These are phyloP conservation scores for Lepus timidus DNA, from an alignment of 2,113 vertebrate species.

Conservation along the genomic window DNA sequence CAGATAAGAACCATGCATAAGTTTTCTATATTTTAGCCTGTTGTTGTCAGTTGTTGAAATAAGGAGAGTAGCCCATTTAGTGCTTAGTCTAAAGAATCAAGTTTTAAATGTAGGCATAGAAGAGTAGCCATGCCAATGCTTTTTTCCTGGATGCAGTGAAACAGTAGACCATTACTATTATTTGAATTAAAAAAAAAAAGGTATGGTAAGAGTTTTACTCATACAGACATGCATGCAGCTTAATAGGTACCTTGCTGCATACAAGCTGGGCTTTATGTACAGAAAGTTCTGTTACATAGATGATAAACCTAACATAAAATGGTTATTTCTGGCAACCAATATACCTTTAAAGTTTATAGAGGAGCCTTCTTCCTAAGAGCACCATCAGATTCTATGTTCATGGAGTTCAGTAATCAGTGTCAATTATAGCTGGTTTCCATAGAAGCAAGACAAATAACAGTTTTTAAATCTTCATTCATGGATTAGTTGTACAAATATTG, in stretches of 20 bases:
- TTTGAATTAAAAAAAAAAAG: conserved; percentile 78
- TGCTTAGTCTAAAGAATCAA: conserved; percentile 66
- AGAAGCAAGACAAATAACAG: conserved; percentile 85
- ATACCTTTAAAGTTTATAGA: conserved; percentile 81
- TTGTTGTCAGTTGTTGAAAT: neutral
- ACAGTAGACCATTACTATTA: conserved; percentile 68
- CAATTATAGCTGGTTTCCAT: conserved; percentile 87
- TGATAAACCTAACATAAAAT: conserved; percentile 76
- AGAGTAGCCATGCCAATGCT: conserved; percentile 55
- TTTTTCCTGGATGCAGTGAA: conserved; percentile 27
- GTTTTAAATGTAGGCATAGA: conserved; percentile 40
- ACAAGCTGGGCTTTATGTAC: conserved; percentile 73
- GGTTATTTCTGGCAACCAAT: conserved; percentile 79
- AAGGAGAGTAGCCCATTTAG: conserved; percentile 20
- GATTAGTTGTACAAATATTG: conserved; percentile 86
- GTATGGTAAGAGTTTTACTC: conserved; percentile 67
- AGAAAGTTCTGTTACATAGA: conserved; percentile 73
- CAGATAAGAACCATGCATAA: neutral
- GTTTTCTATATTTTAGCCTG: neutral
- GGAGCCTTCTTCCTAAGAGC: conserved; percentile 85
- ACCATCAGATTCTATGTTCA: conserved; percentile 85
- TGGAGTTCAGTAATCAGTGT: conserved; percentile 88
- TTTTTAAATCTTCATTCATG: conserved; percentile 89
- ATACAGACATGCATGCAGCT: conserved; percentile 50
- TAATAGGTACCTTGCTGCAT: conserved; percentile 61